These are phyloP conservation scores for Phengaris arion DNA, from an alignment of 2,888 invertebrate species.

Conservation along the genomic window DNA sequence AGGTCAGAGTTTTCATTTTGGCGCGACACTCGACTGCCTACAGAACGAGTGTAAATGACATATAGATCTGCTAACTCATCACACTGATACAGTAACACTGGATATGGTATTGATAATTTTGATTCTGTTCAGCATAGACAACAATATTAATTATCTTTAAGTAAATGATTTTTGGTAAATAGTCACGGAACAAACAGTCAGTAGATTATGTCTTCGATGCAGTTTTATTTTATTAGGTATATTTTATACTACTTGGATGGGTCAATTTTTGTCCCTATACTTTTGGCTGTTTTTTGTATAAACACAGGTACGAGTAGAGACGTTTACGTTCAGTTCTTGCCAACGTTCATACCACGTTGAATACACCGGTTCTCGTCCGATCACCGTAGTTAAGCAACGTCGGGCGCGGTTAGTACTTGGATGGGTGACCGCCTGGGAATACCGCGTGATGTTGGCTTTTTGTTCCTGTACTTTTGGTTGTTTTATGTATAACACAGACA, in stretches of 20 bases:
- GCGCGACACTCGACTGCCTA: slow-evolving; percentile 36
- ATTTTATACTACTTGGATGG: too few relatives aligned
- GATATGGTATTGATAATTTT: neutral
- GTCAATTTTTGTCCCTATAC: too few relatives aligned
- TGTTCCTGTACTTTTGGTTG: neutral
- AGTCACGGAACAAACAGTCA: too few relatives aligned
- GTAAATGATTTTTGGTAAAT: neutral
- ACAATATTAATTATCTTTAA: neutral
- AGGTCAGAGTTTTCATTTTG: slow-evolving; percentile 46
- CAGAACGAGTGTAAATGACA: slow-evolving; percentile 17
- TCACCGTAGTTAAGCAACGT: slow-evolving; percentile 51
- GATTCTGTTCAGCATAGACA: too few relatives aligned
- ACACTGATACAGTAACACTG: neutral
- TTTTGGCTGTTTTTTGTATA: neutral
- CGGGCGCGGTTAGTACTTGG: slow-evolving; percentile 60
- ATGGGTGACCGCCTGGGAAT: slow-evolving; percentile 49
- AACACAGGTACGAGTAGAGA: neutral
- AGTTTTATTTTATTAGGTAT: too few relatives aligned
- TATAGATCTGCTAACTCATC: neutral
- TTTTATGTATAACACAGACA: too few relatives aligned
- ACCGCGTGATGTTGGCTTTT: slow-evolving; percentile 29
- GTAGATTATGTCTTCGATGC: too few relatives aligned
- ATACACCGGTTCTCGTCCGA: slow-evolving; percentile 44
- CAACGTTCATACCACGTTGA: slow-evolving; percentile 37
- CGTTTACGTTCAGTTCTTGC: slow-evolving; percentile 26